These are phyloP conservation scores for Cyclophora albipunctata DNA, from an alignment of 2,888 invertebrate species.

Conservation along the genomic window DNA sequence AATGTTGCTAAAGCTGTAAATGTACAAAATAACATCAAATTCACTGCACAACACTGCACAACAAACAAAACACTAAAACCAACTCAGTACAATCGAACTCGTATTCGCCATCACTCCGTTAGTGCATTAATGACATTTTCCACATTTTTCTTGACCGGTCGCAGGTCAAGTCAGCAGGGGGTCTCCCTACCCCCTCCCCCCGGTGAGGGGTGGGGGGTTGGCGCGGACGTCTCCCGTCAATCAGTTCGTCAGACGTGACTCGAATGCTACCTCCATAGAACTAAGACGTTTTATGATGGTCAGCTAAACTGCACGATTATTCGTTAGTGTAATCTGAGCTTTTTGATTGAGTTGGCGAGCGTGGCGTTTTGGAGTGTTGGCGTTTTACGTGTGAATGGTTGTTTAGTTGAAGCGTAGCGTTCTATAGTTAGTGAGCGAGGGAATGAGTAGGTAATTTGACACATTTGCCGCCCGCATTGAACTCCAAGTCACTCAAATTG, in stretches of 20 bases:
- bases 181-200: constrained; percentile 4
- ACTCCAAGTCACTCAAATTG: too few species aligned
- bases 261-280: constrained; percentile 50
- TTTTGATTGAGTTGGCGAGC: constrained; percentile 10
- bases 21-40: too few species aligned
- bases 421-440: too few species aligned
- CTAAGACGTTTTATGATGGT: constrained; percentile 52
- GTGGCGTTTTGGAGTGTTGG: too few species aligned
- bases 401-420: too few species aligned
- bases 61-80: too few species aligned
- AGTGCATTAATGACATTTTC: constrained; percentile 74
- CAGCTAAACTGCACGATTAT: constrained; percentile 45
- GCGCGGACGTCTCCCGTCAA: constrained; percentile 73
- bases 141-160: constrained; percentile 63
- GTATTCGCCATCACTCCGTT: constrained; percentile 31
- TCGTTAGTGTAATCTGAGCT: constrained; percentile 36
- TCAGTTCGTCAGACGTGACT: constrained; percentile 70
- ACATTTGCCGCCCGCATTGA: too few species aligned
- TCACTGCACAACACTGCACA: too few species aligned
- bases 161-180: constrained; percentile 50
- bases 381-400: too few species aligned
- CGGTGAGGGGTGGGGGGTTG: constrained; percentile 27
- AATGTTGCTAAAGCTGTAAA: too few species aligned
- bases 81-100: constrained; percentile 6
- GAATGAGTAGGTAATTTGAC: too few species aligned